phyloP scores from a whole-genome alignment of 2,888 invertebrate species.

The Polydrusus tereticollis region DNA sequence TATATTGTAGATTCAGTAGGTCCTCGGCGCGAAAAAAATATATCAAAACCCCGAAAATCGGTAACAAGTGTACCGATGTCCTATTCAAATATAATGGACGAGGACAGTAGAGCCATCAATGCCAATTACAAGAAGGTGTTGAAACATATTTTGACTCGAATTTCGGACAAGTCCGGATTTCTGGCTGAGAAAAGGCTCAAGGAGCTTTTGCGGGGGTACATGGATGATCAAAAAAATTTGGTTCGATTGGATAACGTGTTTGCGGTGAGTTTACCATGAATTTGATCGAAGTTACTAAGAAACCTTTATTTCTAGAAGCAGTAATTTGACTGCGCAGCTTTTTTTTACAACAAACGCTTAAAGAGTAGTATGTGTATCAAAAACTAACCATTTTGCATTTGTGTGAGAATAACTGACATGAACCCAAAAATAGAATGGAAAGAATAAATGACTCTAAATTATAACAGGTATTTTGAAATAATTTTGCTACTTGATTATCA shows the following conservation, averaged over 20 bases:
- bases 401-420: no score
- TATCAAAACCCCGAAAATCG: conserved; percentile 11
- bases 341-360: no score
- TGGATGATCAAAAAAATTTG: conserved; percentile 74
- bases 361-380: no score
- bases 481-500: no score
- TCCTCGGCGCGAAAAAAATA: not conserved
- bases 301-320: no score
- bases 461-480: no score
- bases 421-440: no score
- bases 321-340: no score
- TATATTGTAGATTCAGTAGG: not conserved
- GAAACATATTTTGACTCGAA: conserved; percentile 74
- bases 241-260: conserved; percentile 83
- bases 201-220: conserved; percentile 75
- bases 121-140: conserved; percentile 63
- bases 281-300: no score
- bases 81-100: not conserved
- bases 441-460: no score
- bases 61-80: not conserved
- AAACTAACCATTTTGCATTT: no score
- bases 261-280: conserved; percentile 70
- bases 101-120: not conserved
- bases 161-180: conserved; percentile 81
- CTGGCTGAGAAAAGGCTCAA: conserved; percentile 79